A percentile compares a stretch with the other conserved stretches of the same genome.
Conservation (phyloP, 2,797 vertebrate species). For the Macropodus opercularis region DNA sequence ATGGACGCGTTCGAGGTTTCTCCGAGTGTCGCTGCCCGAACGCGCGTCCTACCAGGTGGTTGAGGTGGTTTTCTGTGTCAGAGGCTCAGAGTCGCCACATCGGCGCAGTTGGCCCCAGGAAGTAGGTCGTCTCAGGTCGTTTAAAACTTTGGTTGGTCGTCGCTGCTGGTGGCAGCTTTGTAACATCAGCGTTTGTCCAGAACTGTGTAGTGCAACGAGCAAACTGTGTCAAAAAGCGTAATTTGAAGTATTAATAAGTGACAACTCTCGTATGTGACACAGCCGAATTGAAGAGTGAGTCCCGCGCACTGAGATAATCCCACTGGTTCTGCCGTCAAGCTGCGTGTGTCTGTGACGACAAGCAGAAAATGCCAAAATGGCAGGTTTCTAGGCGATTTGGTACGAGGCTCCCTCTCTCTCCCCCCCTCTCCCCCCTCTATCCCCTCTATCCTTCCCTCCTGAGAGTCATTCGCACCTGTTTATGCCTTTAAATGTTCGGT, state of each 20-base stretch:
- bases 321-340: accelerated
- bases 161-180: neutral
- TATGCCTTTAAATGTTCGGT: neutral
- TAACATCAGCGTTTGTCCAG: accelerated
- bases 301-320: accelerated
- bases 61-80: accelerated
- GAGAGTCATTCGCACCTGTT: neutral
- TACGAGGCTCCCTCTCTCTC: too few relatives aligned
- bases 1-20: neutral
- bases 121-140: accelerated
- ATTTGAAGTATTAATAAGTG: neutral
- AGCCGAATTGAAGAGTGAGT: constrained; percentile 28
- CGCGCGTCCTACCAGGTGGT: accelerated
- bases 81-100: accelerated
- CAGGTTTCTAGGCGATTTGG: constrained; percentile 7
- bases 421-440: too few relatives aligned
- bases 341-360: accelerated
- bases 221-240: neutral
- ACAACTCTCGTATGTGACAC: accelerated
- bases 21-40: accelerated
- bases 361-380: neutral
- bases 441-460: neutral
- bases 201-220: neutral
- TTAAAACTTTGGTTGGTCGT: neutral
- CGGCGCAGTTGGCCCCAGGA: neutral